These are phyloP conservation scores for Diplodus sargus DNA, from an alignment of 2,797 vertebrate genomes.

Conservation along the genomic window DNA sequence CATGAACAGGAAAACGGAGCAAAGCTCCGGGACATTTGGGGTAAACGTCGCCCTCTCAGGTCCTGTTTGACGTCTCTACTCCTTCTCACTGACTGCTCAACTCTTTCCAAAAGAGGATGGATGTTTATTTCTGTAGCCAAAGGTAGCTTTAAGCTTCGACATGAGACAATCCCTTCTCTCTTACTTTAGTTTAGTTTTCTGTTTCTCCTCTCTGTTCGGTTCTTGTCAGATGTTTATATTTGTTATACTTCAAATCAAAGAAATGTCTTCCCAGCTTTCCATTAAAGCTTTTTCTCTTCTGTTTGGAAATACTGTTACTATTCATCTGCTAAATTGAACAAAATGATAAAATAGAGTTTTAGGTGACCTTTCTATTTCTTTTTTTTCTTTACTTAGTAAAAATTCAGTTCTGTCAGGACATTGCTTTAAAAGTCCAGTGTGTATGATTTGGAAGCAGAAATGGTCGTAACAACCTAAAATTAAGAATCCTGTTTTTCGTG, in stretches of 20 bases:
- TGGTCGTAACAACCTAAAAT: no score
- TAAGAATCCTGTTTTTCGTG: no score
- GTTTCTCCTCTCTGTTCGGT: constrained; percentile 33
- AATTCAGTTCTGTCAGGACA: background rate
- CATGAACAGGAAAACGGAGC: constrained; percentile 61
- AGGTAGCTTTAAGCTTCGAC: constrained; percentile 58
- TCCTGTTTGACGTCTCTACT: constrained; percentile 53
- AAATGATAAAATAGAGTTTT: background rate
- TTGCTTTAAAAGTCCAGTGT: background rate
- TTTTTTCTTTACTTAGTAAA: background rate
- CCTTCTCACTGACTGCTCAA: constrained; percentile 28
- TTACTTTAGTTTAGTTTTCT: constrained; percentile 28
- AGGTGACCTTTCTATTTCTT: background rate
- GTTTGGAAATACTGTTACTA: constrained; percentile 26
- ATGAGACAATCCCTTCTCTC: constrained; percentile 50
- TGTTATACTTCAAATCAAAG: constrained; percentile 51
- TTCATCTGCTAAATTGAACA: background rate
- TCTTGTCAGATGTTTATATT: constrained; percentile 60
- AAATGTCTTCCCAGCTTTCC: constrained; percentile 63
- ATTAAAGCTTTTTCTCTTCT: constrained; percentile 62
- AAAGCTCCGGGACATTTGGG: constrained; percentile 61
- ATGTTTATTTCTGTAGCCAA: constrained; percentile 39
- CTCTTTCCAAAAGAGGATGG: constrained; percentile 40
- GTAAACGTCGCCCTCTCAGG: constrained; percentile 68
- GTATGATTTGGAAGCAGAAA: no score